phyloP scores from a whole-genome alignment of 2,113 vertebrate species.

The Mirza zaza region DNA sequence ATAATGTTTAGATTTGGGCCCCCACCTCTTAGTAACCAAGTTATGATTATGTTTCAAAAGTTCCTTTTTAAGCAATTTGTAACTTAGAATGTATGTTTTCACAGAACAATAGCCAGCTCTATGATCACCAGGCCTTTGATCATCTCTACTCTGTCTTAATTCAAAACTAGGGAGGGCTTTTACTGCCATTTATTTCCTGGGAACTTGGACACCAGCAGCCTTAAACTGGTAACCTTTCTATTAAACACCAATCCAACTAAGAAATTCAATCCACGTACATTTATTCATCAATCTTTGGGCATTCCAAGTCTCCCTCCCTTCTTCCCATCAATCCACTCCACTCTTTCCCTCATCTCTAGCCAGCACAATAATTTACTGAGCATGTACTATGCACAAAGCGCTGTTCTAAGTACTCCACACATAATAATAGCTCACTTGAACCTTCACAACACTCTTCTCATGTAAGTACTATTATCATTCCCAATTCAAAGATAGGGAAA shows the following conservation, averaged over 20 bases:
- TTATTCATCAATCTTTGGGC: not conserved
- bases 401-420: not conserved
- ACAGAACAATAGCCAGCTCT: not conserved
- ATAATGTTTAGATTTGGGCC: not conserved
- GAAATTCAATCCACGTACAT: not conserved
- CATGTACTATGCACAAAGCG: not conserved
- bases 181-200: not conserved
- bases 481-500: not conserved
- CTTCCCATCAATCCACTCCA: not conserved
- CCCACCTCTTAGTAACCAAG: not conserved
- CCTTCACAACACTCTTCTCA: not conserved
- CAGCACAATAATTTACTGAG: not conserved
- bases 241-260: not conserved
- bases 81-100: not conserved
- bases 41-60: not conserved
- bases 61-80: not conserved
- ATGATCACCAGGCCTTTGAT: not conserved
- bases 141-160: not conserved
- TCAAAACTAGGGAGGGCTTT: not conserved
- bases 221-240: not conserved
- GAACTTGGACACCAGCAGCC: not conserved
- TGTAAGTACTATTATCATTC: not conserved
- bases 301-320: not conserved
- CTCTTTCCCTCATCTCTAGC: not conserved
- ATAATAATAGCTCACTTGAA: not conserved